These are phyloP conservation scores for Balanococcus diminutus DNA, from an alignment of 2,888 invertebrate species.

Conservation along the genomic window DNA sequence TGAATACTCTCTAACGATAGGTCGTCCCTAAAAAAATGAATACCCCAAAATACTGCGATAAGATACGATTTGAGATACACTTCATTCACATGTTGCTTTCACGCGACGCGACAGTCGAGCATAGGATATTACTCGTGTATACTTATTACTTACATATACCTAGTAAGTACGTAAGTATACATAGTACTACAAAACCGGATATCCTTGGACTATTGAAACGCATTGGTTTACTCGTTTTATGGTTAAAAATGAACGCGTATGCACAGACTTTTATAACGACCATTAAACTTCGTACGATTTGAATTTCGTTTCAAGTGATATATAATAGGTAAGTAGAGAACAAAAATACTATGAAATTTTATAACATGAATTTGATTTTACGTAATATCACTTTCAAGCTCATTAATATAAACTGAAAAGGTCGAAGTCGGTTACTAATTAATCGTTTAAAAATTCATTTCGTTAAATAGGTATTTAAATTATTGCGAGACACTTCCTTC, in stretches of 20 bases:
- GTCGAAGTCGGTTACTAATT: no score
- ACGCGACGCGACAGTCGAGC: slow-evolving; percentile 4
- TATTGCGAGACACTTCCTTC: background rate
- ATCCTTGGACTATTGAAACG: slow-evolving; percentile 47
- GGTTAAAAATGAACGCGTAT: slow-evolving; percentile 6
- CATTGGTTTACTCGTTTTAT: slow-evolving; percentile 45
- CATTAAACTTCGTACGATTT: slow-evolving; percentile 2
- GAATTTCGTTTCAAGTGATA: slow-evolving; percentile 14
- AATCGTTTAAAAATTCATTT: no score
- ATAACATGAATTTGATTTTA: slow-evolving; percentile 1
- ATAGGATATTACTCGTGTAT: background rate
- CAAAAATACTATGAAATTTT: background rate
- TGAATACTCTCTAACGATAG: no score
- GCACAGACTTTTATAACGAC: slow-evolving; percentile 3
- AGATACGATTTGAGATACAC: slow-evolving; percentile 1
- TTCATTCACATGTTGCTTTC: slow-evolving; percentile 21
- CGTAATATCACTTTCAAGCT: background rate
- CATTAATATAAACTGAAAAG: background rate
- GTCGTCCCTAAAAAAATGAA: background rate
- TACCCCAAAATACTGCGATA: background rate
- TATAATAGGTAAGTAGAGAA: background rate
- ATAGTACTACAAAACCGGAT: slow-evolving; percentile 30
- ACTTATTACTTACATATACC: background rate
- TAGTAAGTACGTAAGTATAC: background rate
- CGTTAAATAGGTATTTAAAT: background rate